These are phyloP conservation scores for Zapus hudsonius DNA, from an alignment of 2,113 vertebrate species.

Conservation along the genomic window DNA sequence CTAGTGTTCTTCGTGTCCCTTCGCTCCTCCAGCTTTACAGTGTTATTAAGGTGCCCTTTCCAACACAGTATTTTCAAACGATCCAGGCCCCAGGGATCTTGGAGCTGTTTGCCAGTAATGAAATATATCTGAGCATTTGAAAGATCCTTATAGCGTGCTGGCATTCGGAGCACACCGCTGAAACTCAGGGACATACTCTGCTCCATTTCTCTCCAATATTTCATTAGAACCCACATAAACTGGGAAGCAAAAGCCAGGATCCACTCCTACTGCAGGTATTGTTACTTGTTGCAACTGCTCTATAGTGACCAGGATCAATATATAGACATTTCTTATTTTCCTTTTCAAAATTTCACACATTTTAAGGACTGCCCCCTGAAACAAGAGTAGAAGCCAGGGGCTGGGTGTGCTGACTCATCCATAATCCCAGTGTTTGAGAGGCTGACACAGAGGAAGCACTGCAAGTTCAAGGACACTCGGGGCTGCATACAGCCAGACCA, in stretches of 20 bases:
- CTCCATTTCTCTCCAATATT: constrained; percentile 66
- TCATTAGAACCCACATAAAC: constrained; percentile 59
- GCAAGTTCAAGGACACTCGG: not conserved
- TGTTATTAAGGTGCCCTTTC: constrained; percentile 77
- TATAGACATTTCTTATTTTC: not conserved
- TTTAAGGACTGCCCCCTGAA: too few species aligned
- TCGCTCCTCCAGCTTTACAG: constrained; percentile 61
- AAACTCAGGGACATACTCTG: constrained; percentile 56
- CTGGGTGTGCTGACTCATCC: not conserved
- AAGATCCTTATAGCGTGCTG: constrained; percentile 46
- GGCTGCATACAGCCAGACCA: too few species aligned
- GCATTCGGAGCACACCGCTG: constrained; percentile 50
- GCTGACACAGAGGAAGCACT: too few species aligned
- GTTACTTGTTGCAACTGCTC: constrained; percentile 46
- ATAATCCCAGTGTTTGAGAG: not conserved
- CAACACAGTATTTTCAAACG: constrained; percentile 71
- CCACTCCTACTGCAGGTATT: not conserved
- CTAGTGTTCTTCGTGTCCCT: constrained; percentile 52
- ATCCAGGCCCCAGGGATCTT: constrained; percentile 60
- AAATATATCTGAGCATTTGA: constrained; percentile 31
- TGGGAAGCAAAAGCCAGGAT: constrained; percentile 39
- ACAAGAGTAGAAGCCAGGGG: not conserved
- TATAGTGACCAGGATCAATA: constrained; percentile 24
- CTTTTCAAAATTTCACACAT: constrained; percentile 51
- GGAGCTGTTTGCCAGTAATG: constrained; percentile 68